Evolutionary conservation across 2,888 invertebrate species (phyloP), one percentile per base, ranked within the genome.

Genomic region (Chrysodeixis includens): DNA sequence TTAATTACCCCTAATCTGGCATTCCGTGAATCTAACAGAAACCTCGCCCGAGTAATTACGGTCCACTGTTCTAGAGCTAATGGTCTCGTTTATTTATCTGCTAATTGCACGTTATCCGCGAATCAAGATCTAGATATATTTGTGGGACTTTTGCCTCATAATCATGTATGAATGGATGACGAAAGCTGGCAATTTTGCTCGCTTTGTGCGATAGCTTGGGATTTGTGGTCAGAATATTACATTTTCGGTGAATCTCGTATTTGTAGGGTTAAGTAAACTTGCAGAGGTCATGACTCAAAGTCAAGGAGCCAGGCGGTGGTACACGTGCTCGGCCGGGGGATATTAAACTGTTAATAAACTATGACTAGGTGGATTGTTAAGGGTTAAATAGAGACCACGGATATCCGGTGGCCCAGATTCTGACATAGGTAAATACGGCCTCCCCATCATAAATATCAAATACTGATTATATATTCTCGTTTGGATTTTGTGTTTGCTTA

Each of bases 1-100:
- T 92, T 93, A 92, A 93, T 93, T 93, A 92, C 92, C 90, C 88
- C 89, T 93, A 93, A 93, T 93, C 92, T 91, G 89, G 90, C 87
- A 90, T 92, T 92, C 91, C 84, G 88, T 88, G 90, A 91, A 89
- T 91, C 90, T 89, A 88, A 89, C 90, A 88, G 90, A 89, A 91
- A 89, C 88, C 90, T 86, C 86, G 87, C 87, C 85, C 76, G 82
- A 85, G 88, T 92, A 91, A 93, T 92, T 92, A 91, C 90, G 91
- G 90, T 90, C 88, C 86, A 88, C 87, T 88, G 89, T 89, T 89
- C 88, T 89, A 86, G 84, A 87, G 87, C 85, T 89, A 91, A 92
- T 90, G 90, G 88, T 87, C 87, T 87, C 90, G 88, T 91, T 92
- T 92, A 91, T 91, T 89, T 91, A 90, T 90, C 88, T 90, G 88